Conservation (phyloP, 2,888 invertebrate species). For the Linnaemya vulpina region DNA sequence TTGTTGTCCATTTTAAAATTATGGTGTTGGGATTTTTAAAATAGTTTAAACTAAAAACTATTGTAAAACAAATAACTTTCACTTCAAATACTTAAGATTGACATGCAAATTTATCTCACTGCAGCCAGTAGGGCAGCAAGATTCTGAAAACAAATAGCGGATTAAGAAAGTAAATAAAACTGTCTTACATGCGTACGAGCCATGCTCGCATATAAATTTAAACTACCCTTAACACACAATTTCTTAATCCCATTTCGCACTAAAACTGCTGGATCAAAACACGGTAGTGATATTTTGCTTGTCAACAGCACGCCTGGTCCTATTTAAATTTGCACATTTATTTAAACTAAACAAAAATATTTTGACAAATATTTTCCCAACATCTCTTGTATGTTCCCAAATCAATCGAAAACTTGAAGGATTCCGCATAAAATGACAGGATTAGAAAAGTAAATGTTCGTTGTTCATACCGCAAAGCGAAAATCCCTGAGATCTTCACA, state of each 20-base stretch:
- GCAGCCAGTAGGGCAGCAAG: neutral
- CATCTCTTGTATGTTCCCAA: neutral
- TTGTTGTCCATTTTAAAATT: neutral
- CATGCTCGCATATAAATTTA: slow-evolving; percentile 3
- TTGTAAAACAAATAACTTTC: slow-evolving; percentile 49
- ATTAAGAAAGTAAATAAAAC: neutral
- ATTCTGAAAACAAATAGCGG: neutral
- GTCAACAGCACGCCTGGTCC: slow-evolving; percentile 61
- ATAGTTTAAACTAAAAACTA: slow-evolving; percentile 28
- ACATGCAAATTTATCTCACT: slow-evolving; percentile 1
- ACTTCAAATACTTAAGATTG: slow-evolving; percentile 9
- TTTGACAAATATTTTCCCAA: slow-evolving; percentile 11
- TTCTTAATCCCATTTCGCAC: slow-evolving; percentile 12
- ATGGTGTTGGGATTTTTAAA: neutral
- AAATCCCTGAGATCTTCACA: slow-evolving; percentile 11
- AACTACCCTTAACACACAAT: neutral
- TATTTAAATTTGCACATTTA: slow-evolving; percentile 27
- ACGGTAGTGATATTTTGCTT: slow-evolving; percentile 57
- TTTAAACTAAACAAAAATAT: slow-evolving; percentile 25
- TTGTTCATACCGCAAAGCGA: neutral
- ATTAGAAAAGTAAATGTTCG: slow-evolving; percentile 32
- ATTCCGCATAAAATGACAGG: slow-evolving; percentile 30
- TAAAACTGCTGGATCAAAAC: slow-evolving; percentile 8
- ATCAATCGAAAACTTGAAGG: slow-evolving; percentile 31
- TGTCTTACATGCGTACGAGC: neutral